Base-by-base conservation (phyloP, 2,888 invertebrate species). In the Terebella lapidaria region DNA sequence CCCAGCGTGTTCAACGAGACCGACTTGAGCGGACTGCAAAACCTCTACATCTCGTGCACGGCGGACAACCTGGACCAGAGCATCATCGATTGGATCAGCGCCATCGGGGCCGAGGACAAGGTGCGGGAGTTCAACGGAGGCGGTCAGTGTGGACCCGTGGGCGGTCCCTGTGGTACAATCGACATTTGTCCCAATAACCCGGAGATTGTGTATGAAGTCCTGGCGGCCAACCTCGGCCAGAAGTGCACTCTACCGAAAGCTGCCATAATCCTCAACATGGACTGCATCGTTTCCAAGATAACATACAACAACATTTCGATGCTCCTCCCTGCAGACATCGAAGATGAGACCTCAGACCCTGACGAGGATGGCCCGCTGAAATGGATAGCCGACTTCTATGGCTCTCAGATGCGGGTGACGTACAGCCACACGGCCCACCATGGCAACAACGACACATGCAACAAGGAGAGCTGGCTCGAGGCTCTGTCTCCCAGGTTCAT, bases 321-420 rank as follows among this genome's bases (percentile, higher is more conserved):
- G 15, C 26, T 59, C 42, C 24, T 66, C 51, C 62, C 51, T 30
- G 64, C 64, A 18, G 66, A 66, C 51, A 65, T 66, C 47, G 66
- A 66, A 29, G 66, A 66, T 18, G 35, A 35, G 35, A 35, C 35
- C 2, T 25, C 30, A 2, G 53, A 52, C 53, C 51, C 52, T 52
- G 15, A 53, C 28, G 60, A 66, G 58, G 46, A 65, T 22, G 66
- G 66, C 20, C 60, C 57, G 2, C 57, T 51, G 49, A 30, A 54
- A 18, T 22, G 27, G 30, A 28, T 66, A 52, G 62, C 51, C 4
- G 55, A 65, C 28, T 66, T 30, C 55, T 66, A 66, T 35, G 64
- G 64, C 5, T n/a, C 22, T 15, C 60, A 55, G 1, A 27, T 66
- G 45, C 20, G 52, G 42, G 54, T 57, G 15, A 54, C 59, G 22